A percentile compares a stretch with the other conserved stretches of the same genome.
phyloP scores from a whole-genome alignment of 2,113 vertebrate genomes.

The Ciconia stormi region DNA sequence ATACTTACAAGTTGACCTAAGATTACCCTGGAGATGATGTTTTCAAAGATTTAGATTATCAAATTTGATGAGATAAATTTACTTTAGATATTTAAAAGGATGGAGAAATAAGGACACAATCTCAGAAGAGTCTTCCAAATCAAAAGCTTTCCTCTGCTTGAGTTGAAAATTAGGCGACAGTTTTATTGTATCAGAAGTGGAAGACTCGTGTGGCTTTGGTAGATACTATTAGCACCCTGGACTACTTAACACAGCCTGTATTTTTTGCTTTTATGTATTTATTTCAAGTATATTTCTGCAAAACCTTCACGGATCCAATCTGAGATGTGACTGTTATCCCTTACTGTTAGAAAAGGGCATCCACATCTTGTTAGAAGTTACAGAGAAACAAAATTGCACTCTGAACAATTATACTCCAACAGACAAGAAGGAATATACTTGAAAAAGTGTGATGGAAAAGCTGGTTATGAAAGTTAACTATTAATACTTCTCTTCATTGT shows the following conservation, averaged over 20 bases:
- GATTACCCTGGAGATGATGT: background rate
- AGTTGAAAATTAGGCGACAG: background rate
- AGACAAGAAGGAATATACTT: background rate
- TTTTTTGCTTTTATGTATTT: background rate
- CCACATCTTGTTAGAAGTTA: background rate
- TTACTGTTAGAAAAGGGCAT: background rate
- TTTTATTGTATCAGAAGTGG: background rate
- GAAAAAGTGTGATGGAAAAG: background rate
- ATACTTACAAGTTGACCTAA: background rate
- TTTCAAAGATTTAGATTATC: background rate
- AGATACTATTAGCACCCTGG: background rate
- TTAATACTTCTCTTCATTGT: background rate
- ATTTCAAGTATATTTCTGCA: background rate
- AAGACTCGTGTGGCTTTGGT: background rate
- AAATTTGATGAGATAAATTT: background rate
- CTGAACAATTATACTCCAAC: background rate
- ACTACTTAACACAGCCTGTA: background rate
- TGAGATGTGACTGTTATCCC: background rate
- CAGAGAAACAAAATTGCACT: background rate
- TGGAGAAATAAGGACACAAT: background rate
- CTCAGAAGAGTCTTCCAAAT: background rate
- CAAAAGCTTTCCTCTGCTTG: background rate
- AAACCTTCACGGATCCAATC: background rate
- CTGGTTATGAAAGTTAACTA: background rate
- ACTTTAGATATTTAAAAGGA: background rate